Evolutionary conservation across 2,888 invertebrate species (phyloP), one percentile per base, ranked within the genome.

Genomic region (Julus scandinavius): DNA sequence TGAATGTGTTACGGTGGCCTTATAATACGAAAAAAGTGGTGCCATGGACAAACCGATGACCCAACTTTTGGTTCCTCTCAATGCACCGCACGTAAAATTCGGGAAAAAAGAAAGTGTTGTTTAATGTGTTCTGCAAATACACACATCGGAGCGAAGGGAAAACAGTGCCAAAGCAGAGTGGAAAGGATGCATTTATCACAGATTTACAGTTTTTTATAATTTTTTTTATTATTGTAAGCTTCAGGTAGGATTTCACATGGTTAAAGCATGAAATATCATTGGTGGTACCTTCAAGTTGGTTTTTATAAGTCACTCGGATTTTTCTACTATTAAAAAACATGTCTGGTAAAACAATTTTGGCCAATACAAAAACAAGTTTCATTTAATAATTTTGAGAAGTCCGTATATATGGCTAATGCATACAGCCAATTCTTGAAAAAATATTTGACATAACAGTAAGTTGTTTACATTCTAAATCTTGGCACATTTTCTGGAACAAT

Each of bases 1-100:
- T 84, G 88, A 88, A 88, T 88, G 88, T 20, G 88, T 88, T 20
- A 88, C 88, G 54, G 88, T 88, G 83, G 88, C 88, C 84, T 84
- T 88, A 84, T 88, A 88, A 72, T 72, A 72, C 72, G 72, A 72
- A 72, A 29, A 72, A 72, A 29, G 7, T 29, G 29, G 72, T 72
- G 72, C 63, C 63, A 63, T 20, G 72, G 54, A 11, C 72, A 72
- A 72, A 72, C 72, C 72, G 29, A 72, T 29, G 72, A 72, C 45
- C 6, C 45, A 72, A 72, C 72, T 29, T 29, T 72, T 72, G 72
- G 72, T 72, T 72, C 72, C 72, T 72, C n/a, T 72, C n/a, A n/a
- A 29, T 72, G 72, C 72, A 72, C 72, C 29, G 29, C 29, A 72
- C n/a, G 72, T 72, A 72, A 72, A 72, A 72, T 72, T 29, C n/a